Evolutionary conservation across 2,113 vertebrate species (phyloP).

Genomic region (Vulpes lagopus): DNA sequence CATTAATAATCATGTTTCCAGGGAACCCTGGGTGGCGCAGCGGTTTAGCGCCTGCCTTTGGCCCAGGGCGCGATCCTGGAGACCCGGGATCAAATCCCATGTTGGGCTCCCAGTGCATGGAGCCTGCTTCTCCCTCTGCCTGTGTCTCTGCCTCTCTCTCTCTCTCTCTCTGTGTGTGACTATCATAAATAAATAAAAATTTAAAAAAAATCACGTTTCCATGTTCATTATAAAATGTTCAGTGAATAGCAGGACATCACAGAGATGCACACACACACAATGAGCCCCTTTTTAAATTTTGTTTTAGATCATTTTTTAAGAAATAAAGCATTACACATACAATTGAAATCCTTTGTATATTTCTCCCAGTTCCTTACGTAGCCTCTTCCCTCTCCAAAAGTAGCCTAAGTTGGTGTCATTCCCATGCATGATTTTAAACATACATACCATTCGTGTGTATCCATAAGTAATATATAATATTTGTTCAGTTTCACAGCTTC

Average conservation of each 20-base stretch:
- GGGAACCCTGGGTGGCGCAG: too few relatives aligned
- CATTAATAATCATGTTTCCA: neutral
- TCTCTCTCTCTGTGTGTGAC: too few relatives aligned
- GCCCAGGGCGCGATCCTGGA: too few relatives aligned
- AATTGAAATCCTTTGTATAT: neutral
- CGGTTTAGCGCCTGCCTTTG: too few relatives aligned
- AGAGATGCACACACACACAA: neutral
- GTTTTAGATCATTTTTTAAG: neutral
- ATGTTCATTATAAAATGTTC: constrained; percentile 10
- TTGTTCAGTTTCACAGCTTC: neutral
- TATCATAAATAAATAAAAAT: too few relatives aligned
- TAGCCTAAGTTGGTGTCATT: neutral
- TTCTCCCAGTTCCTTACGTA: neutral
- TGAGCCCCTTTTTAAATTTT: neutral
- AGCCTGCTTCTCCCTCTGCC: too few relatives aligned
- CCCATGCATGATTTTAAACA: constrained; percentile 2
- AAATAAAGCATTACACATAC: neutral
- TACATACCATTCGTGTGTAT: neutral
- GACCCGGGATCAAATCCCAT: too few relatives aligned
- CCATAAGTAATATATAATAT: neutral
- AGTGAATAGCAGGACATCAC: constrained; percentile 3
- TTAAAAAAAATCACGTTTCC: neutral
- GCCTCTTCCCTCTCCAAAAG: neutral
- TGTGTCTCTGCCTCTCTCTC: too few relatives aligned
- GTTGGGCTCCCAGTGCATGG: too few relatives aligned